Conservation (phyloP, 2,888 invertebrate genomes). For the Nephrocerus scutellatus region DNA sequence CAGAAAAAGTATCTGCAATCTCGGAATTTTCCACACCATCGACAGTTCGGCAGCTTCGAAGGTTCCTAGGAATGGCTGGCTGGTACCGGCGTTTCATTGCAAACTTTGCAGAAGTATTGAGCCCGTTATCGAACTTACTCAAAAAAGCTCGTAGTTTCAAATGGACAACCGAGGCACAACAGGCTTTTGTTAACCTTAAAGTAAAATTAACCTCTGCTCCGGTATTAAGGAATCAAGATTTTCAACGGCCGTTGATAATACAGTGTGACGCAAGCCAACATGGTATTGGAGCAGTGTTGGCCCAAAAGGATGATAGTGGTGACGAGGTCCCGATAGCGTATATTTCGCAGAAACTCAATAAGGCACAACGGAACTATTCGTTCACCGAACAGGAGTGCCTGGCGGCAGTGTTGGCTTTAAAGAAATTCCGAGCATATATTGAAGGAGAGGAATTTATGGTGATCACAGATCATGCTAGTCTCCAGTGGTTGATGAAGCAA, state of each 20-base stretch:
- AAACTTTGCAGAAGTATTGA: constrained; percentile 16
- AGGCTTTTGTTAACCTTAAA: too few species aligned
- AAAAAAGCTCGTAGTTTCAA: constrained; percentile 7
- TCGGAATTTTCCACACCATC: constrained; percentile 12
- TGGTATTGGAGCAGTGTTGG: constrained; percentile 15
- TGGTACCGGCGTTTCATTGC: constrained; percentile 20
- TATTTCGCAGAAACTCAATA: too few species aligned
- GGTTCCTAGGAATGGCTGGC: constrained; percentile 22
- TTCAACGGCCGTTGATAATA: constrained; percentile 14
- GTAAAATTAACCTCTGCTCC: constrained; percentile 9
- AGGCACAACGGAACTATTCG: too few species aligned
- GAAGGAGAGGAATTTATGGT: too few species aligned
- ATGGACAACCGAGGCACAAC: too few species aligned
- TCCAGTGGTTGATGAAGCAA: too few species aligned
- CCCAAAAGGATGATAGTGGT: constrained; percentile 9
- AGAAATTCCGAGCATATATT: too few species aligned
- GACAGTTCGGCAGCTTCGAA: constrained; percentile 12
- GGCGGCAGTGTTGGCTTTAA: too few species aligned
- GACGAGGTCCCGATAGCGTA: constrained; percentile 14
- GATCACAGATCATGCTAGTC: too few species aligned
- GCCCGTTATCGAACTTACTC: constrained; percentile 16
- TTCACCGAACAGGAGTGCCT: too few species aligned
- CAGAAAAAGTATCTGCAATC: constrained; percentile 14
- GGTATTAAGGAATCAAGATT: constrained; percentile 15
- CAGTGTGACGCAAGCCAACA: constrained; percentile 18